Evolutionary conservation across 1,140 invertebrate species (phyloP), one percentile per base, ranked within the genome.

Genomic region (Hirudo medicinalis): DNA sequence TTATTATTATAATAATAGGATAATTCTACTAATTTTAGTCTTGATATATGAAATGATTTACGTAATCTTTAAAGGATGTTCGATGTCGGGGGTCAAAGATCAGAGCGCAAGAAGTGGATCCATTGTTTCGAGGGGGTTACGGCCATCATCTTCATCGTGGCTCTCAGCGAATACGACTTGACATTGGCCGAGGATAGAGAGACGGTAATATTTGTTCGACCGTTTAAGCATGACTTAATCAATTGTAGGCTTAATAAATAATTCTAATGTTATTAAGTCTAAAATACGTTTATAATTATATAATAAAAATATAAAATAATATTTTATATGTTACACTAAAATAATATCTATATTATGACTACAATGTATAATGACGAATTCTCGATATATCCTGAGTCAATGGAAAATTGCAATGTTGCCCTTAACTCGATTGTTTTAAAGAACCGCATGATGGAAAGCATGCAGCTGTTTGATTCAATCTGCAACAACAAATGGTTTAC

Each of bases 81-180:
- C 84, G 94, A 98, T 84, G 94, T 98, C 71, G 94, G 94, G 76
- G 94, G 94, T 63, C 94, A 97, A 84, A 82, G 92, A 76, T 94
- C 91, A 22, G 92, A 95, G 81, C 84, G 92, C 72, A 95, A 95
- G 82, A 95, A 95, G 80, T 95, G 93, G 92, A 96, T 96, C 78
- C 92, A 96, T 80, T 96, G 93, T 84, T 96, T 96, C 80, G 92
- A 95, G 82, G 91, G 91, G 70, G 92, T 95, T 2, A 94, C 91
- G 9, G 92, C 93, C 67, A 96, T 85, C 71, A 84, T 85, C 71
- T 85, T 85, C 74, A 84, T 85, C 76, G 83, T 98, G 66, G 95
- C 96, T 77, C 92, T 99, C 88, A 96, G 92, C 71, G 89, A 86
- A 79, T 86, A 87, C 75, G 86, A 86, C 76, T 82, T 87, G 74